These are phyloP conservation scores for Druceiella hillmani DNA, from an alignment of 2,888 invertebrate species.

Conservation along the genomic window DNA sequence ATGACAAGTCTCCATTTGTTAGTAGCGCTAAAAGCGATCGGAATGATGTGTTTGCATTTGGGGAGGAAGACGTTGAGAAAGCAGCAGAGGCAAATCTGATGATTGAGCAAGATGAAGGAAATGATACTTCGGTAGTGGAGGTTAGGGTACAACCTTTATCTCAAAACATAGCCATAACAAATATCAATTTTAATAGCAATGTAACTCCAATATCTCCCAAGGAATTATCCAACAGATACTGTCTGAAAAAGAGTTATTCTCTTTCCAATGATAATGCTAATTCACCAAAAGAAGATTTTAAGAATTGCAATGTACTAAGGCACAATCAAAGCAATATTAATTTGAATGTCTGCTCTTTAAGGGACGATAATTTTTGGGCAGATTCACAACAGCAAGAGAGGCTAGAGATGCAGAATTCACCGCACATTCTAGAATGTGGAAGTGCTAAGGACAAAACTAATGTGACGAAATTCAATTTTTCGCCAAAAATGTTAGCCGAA, in stretches of 20 bases:
- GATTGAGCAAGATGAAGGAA: conserved; percentile 30
- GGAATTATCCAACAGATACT: no score
- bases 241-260: conserved; percentile 29
- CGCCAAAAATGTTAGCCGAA: conserved; percentile 40
- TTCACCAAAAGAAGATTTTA: not conserved
- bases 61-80: conserved; percentile 8
- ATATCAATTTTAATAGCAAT: conserved; percentile 15
- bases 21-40: conserved; percentile 32
- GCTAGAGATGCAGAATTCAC: conserved; percentile 43
- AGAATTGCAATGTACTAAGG: conserved; percentile 18
- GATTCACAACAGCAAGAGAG: conserved; percentile 38
- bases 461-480: conserved; percentile 42
- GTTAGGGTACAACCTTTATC: conserved; percentile 23
- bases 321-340: conserved; percentile 43
- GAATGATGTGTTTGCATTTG: conserved; percentile 38
- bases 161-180: not conserved
- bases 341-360: conserved; percentile 40
- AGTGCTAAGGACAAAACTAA: conserved; percentile 43
- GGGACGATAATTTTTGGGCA: conserved; percentile 33
- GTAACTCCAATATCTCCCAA: conserved; percentile 19
- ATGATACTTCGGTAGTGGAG: conserved; percentile 23
- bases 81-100: conserved; percentile 29
- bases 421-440: conserved; percentile 38
- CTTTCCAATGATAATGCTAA: not conserved
- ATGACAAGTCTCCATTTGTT: conserved; percentile 45